Evolutionary conservation across 2,797 vertebrate species (phyloP), one percentile per base, ranked within the genome.

Genomic region (Nyctibius grandis): DNA sequence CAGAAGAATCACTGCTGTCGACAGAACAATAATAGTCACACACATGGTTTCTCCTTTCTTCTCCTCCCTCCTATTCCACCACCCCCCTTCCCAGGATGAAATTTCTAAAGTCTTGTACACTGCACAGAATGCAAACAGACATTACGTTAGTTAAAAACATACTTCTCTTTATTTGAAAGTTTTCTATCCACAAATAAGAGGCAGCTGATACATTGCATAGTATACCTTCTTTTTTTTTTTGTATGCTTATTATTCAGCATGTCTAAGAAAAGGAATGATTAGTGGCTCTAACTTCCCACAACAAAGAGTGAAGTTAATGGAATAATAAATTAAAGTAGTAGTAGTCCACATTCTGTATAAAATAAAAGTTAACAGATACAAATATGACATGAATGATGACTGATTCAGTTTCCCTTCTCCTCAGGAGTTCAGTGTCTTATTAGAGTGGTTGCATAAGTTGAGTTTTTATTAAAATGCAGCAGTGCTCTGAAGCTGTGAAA

Each of bases 311-410:
- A 94, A 90, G 57, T 92, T 95, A 96, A 96, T 89, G 77, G 87
- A 94, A 85, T 79, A 94, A 97, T 96, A 97, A 96, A 94, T 94
- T 93, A 96, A 38, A 93, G 48, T 34, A 82, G 89, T 91, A 94
- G 96, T 95, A 95, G 74, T 83, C 78, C 74, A 77, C 4, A n/a
- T 76, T 54, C 75, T 44, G 47, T 85, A 82, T 61, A 90, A 95
- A 92, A 83, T 42, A 89, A 91, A 73, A 68, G 80, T 85, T 97
- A 96, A 93, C 54, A 96, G 53, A 85, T 54, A 77, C 50, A 93
- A 87, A 82, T 26, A 79, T 34, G 54, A 76, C n/a, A 72, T 44
- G 68, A 96, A 80, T 21, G 29, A 83, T 60, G 80, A 79, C 33
- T 65, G 47, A 53, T 87, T 79, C 38, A 21, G 15, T 25, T 74